Evolutionary conservation across 2,888 invertebrate genomes (phyloP), one percentile per base, ranked within the genome.

Genomic region (Apotomis capreana): DNA sequence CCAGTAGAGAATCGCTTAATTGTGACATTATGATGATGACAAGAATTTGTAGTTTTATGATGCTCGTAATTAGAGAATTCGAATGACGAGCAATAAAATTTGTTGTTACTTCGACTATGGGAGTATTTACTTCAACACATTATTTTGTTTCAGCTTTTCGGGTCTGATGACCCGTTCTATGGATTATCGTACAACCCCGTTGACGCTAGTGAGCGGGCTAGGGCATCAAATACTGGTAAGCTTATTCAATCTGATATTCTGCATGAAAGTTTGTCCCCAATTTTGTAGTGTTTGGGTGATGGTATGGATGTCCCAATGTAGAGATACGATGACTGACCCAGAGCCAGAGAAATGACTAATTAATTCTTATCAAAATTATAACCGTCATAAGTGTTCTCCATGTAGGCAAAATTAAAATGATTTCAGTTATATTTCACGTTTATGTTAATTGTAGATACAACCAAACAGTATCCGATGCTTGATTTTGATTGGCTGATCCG

Each of bases 401-500:
- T 62, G 44, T 37, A 68, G 72, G 70, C 55, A 64, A 74, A 54
- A 55, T 61, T 46, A 63, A 64, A 74, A 36, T 62, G 12, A 13
- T 64, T 49, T 72, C 75, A 83, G 87, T 83, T 88, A 83, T 84
- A 81, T 86, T 87, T 87, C 84, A 89, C 82, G 78, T 90, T 90
- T 92, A 85, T 92, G 83, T 92, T 92, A 91, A 92, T 93, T 93
- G 87, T 93, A 93, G 93, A 93, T 93, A 87, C 92, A 88, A 88
- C 89, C 81, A 93, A 93, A 92, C 91, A 93, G 87, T 91, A 89
- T 89, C 92, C 92, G 91, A 92, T 93, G 92, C 88, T 93, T 90
- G 93, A 93, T 92, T 93, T 92, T 91, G 93, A 93, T 92, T 93
- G 93, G 93, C 93, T 93, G 89, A 87, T 93, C 80, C 86, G 85